Evolutionary conservation across 2,797 vertebrate genomes (phyloP).

Genomic region (Erpetoichthys calabaricus): DNA sequence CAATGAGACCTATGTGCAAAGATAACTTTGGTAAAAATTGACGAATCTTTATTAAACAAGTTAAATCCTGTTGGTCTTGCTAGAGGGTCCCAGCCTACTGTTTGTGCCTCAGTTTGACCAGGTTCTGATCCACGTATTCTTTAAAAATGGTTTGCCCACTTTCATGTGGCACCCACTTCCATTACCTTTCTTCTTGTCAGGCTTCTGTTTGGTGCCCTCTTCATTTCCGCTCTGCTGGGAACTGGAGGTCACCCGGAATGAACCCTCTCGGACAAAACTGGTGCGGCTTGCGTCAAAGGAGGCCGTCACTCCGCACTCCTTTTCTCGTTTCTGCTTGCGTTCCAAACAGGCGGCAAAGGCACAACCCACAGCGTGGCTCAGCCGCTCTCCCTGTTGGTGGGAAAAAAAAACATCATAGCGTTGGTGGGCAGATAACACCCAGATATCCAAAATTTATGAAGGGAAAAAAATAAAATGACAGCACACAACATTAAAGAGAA

Average conservation of each 20-base stretch:
- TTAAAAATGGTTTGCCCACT: too few species aligned
- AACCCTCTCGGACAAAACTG: conserved; percentile 76
- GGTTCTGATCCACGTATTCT: too few species aligned
- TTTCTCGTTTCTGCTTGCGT: conserved; percentile 77
- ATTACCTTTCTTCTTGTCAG: conserved; percentile 75
- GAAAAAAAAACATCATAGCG: not conserved
- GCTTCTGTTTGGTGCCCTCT: conserved; percentile 47
- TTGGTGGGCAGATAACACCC: not conserved
- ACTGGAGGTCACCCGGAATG: conserved; percentile 60
- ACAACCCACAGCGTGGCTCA: conserved; percentile 83
- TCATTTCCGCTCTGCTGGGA: conserved; percentile 51
- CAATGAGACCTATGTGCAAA: too few species aligned
- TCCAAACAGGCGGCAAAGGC: conserved; percentile 84
- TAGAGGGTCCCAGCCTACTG: too few species aligned
- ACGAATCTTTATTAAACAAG: too few species aligned
- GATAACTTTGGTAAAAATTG: too few species aligned
- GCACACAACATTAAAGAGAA: too few species aligned
- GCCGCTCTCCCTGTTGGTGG: conserved; percentile 59
- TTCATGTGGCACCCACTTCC: too few species aligned
- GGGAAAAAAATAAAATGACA: too few species aligned
- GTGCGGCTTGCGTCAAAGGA: conserved; percentile 80
- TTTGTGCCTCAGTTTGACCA: too few species aligned
- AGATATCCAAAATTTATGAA: not conserved
- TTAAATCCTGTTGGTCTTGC: too few species aligned
- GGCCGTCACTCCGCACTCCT: conserved; percentile 79